phyloP scores from a whole-genome alignment of 92 coral and sea anemone genomes.

The Galaxea fascicularis region DNA sequence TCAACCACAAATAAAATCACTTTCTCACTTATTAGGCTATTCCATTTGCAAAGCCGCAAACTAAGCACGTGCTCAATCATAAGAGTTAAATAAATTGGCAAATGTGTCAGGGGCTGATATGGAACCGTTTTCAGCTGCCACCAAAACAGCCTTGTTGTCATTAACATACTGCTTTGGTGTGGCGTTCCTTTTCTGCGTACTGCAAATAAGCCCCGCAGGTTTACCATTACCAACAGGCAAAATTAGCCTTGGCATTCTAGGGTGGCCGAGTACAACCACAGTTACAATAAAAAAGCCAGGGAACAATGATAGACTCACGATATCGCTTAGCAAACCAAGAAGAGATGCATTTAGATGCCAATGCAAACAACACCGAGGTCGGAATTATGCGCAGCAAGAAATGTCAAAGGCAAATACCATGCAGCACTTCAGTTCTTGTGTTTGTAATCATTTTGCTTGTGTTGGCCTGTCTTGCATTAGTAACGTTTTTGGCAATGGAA shows the following conservation, averaged over 20 bases:
- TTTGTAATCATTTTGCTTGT: conserved; percentile 15
- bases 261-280: neutral
- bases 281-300: neutral
- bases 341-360: conserved; percentile 19
- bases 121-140: conserved; percentile 40
- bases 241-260: neutral
- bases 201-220: neutral
- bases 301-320: conserved; percentile 22
- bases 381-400: neutral
- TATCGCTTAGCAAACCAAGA: conserved; percentile 42
- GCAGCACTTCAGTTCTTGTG: conserved; percentile 20
- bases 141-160: neutral
- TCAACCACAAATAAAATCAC: conserved; percentile 34
- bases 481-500: conserved; percentile 24
- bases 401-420: neutral
- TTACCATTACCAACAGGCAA: conserved; percentile 1
- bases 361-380: conserved; percentile 30
- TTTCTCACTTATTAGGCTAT: conserved; percentile 27
- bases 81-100: conserved; percentile 14
- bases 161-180: neutral
- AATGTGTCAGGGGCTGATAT: conserved; percentile 23
- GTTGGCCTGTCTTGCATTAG: conserved; percentile 23
- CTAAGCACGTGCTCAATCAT: conserved; percentile 38
- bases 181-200: conserved; percentile 18
- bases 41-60: conserved; percentile 17